These are phyloP conservation scores for Deilephila porcellus DNA, from an alignment of 2,888 invertebrate species.

Conservation along the genomic window DNA sequence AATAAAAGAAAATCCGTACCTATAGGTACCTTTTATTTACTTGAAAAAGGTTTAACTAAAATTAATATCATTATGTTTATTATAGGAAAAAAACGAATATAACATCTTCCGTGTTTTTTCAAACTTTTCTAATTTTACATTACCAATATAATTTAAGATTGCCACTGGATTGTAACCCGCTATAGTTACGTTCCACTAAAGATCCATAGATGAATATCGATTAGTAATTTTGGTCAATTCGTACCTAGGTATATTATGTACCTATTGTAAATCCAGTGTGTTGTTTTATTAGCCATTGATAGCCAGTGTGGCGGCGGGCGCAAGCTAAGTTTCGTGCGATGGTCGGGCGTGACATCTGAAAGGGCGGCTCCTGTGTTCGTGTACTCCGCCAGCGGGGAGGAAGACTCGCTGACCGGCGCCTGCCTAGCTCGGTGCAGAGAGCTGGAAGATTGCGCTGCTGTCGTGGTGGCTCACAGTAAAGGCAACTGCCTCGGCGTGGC, in stretches of 20 bases:
- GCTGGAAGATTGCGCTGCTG: conserved; percentile 75
- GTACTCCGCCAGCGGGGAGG: conserved; percentile 76
- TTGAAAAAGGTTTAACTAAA: no score
- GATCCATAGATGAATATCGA: no score
- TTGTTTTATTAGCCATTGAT: conserved; percentile 49
- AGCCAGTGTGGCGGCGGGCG: conserved; percentile 64
- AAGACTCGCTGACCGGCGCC: conserved; percentile 72
- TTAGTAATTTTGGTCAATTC: no score
- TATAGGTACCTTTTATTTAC: no score
- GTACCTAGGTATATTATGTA: neutral
- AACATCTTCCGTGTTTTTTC: no score
- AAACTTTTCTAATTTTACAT: no score
- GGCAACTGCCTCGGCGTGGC: conserved; percentile 80
- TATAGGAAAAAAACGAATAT: no score
- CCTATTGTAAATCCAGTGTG: neutral
- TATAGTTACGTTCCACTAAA: no score
- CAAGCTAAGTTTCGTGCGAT: conserved; percentile 65
- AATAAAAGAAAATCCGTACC: no score
- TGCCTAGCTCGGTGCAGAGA: conserved; percentile 77
- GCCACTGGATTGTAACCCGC: no score
- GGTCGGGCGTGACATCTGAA: conserved; percentile 73
- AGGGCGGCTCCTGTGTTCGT: conserved; percentile 73
- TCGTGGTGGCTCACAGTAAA: conserved; percentile 75
- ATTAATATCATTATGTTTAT: no score
- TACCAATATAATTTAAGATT: no score